A percentile compares a stretch with the other conserved stretches of the same genome.
These are phyloP conservation scores for Drosophila parabipectinata DNA, from an alignment of 1,140 invertebrate genomes.

Conservation along the genomic window DNA sequence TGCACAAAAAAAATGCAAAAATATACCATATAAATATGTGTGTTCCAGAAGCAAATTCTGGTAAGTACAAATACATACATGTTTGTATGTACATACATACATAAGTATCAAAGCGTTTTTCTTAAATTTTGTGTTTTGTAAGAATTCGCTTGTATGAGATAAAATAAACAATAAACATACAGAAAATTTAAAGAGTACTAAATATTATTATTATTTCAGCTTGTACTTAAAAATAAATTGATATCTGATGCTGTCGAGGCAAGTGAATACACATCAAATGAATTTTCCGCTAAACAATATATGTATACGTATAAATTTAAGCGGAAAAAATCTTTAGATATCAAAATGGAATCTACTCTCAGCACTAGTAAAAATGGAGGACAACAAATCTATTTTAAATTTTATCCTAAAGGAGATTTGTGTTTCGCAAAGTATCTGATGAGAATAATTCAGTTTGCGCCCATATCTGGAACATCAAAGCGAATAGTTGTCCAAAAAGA, in stretches of 20 bases:
- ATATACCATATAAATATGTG: too few species aligned
- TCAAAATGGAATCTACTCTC: neutral
- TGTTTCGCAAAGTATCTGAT: neutral
- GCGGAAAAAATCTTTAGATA: neutral
- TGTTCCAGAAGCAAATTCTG: too few species aligned
- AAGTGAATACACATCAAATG: neutral
- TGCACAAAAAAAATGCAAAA: too few species aligned
- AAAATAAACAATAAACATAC: too few species aligned
- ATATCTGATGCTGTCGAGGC: neutral
- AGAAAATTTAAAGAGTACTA: too few species aligned
- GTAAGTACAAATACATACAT: too few species aligned
- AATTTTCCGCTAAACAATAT: neutral
- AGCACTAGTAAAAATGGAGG: neutral
- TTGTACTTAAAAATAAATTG: neutral
- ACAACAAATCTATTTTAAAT: neutral
- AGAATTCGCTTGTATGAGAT: too few species aligned
- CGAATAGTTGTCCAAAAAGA: neutral
- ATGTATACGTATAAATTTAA: neutral
- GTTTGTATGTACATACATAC: too few species aligned
- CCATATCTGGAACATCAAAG: neutral
- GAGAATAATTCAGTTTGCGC: neutral
- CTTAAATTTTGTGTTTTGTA: too few species aligned
- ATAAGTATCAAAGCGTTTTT: too few species aligned
- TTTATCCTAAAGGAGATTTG: neutral
- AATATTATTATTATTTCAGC: neutral